Evolutionary conservation across 2,113 vertebrate genomes (phyloP), one percentile per base, ranked within the genome.

Genomic region (Athene noctua): DNA sequence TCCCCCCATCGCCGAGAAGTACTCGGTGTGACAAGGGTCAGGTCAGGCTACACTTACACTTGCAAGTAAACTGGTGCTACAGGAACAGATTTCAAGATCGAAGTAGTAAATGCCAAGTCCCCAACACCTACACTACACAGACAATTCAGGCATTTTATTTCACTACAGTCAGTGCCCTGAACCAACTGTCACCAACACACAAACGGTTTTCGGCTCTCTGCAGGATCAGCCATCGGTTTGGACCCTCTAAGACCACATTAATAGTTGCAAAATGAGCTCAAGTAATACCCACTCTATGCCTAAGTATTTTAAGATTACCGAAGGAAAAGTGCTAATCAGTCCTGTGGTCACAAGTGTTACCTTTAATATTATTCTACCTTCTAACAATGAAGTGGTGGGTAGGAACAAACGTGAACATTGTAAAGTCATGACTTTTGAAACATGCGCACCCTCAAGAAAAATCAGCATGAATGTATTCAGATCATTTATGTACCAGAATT

Each of bases 311-410:
- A 42, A 86, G 26, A 44, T 40, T 46, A 57, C 36, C 25, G 32
- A 71, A 86, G 9, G 10, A 70, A 40, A 77, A 91, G 54, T 15
- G 25, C n/a, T 85, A 18, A 71, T 38, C 46, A 44, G 25, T 44
- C 44, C 47, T 46, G 32, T 3, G 1, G 55, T 62, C 74, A 89
- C 29, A 71, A 0, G 0, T 15, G 44, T 51, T 85, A 75, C 2
- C 1, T 62, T 85, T 51, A 85, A 44, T 22, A 61, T 6, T 84
- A 52, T 52, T 88, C 22, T 49, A 44, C 26, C 32, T 93, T 77
- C 55, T 52, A 79, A 36, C 62, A 63, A 59, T 3, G 8, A 54
- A 78, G 23, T 26, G 18, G 23, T 32, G 5, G 10, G 61, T 47
- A 91, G 75, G 63, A 86, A 78, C 25, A 91, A 86, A 73, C 22